A percentile compares a stretch with the other conserved stretches of the same genome.
Evolutionary conservation across 2,113 vertebrate genomes (phyloP).

Genomic region (Notothenia coriiceps): DNA sequence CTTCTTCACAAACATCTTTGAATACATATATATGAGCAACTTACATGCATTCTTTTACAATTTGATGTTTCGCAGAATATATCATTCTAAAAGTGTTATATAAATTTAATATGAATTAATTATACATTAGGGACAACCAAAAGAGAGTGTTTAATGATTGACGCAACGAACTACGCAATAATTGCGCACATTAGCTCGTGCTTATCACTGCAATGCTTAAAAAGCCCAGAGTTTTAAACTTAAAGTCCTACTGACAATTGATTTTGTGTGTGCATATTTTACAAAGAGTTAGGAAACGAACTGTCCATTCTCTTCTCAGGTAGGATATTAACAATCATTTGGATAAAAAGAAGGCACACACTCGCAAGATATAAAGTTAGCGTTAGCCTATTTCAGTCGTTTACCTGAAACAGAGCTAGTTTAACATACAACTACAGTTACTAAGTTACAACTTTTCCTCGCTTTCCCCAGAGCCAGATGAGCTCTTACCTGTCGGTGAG

Average conservation of each 20-base stretch:
- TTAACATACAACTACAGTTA: too few species aligned
- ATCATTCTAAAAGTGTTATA: too few species aligned
- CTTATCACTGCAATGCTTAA: background rate
- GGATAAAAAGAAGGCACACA: background rate
- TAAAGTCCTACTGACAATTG: background rate
- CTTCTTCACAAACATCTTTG: too few species aligned
- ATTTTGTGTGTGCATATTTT: background rate
- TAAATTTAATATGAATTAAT: background rate
- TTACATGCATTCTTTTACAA: too few species aligned
- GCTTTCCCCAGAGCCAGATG: conserved; percentile 34
- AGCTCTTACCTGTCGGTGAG: conserved; percentile 70
- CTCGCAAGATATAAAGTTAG: background rate
- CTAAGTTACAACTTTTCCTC: background rate
- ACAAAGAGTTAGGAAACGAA: background rate
- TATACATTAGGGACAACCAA: background rate
- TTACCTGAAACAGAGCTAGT: background rate
- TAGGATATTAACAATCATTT: background rate
- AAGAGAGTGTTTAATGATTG: background rate
- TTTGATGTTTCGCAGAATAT: too few species aligned
- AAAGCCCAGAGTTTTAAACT: too few species aligned
- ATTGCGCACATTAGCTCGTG: background rate
- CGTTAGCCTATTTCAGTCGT: background rate
- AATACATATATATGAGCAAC: too few species aligned
- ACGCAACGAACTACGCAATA: background rate
- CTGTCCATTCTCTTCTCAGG: background rate